phyloP scores from a whole-genome alignment of 2,113 vertebrate species.

The Nibea coibor region DNA sequence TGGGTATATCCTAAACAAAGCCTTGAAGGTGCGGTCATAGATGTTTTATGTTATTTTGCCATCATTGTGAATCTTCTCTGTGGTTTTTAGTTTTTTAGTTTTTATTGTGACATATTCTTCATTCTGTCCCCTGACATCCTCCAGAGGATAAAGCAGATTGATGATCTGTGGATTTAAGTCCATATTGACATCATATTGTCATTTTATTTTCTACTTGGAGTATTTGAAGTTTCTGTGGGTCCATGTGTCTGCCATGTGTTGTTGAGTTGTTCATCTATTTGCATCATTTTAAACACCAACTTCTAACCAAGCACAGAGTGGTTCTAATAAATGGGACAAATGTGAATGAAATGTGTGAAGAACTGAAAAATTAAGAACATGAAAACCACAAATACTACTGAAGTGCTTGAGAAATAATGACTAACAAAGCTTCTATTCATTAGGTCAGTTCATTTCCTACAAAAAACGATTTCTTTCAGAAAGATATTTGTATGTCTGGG shows the following conservation, averaged over 20 bases:
- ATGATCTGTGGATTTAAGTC: neutral
- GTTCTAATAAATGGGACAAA: neutral
- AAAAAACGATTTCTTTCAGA: too few species aligned
- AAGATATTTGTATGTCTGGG: too few species aligned
- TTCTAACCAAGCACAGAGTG: neutral
- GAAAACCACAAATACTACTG: neutral
- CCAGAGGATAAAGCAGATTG: neutral
- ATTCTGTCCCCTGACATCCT: neutral
- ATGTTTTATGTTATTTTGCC: neutral
- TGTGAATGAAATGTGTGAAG: neutral
- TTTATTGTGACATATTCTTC: neutral
- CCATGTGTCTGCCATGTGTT: conserved; percentile 18
- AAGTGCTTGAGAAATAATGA: neutral
- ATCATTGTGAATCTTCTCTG: neutral
- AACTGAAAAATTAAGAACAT: neutral
- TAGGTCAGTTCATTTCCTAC: neutral
- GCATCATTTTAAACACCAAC: neutral
- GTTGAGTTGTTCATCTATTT: neutral
- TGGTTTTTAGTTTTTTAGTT: neutral
- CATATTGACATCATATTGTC: neutral
- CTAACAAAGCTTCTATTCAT: neutral
- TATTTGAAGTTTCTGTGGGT: neutral
- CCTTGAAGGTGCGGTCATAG: neutral
- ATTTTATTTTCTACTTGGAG: neutral
- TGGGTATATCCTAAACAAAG: neutral